Base-by-base conservation (phyloP, 2,797 vertebrate species). In the Hippocampus kuda region DNA sequence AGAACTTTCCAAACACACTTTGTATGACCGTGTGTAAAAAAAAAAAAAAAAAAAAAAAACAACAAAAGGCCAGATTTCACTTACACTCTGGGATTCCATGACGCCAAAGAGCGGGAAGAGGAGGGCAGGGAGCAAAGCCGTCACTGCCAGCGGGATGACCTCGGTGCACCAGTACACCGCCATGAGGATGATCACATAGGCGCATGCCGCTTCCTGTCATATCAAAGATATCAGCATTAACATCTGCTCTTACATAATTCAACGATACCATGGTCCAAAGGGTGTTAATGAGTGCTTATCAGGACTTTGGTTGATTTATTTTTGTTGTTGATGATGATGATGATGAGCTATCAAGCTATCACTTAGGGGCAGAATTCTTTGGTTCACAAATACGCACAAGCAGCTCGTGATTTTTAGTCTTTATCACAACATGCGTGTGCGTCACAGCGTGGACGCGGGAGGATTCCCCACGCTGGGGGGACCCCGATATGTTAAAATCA, bases 81-180 rank as follows among this genome's bases (percentile, higher is more conserved):
- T 82, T 54, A 98, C 97, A 64, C 92, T 80, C 90, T 93, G 94
- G 74, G 96, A 95, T 68, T 91, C 83, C 92, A 94, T 92, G 77
- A 98, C 90, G 76, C 93, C 94, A 76, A 99, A 91, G 72, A 95
- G 72, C 7, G 96, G 96, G 84, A 99, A 97, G 30, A 99, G 92
- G 12, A 98, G 63, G 7, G 87, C 92, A 1, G 97, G 97, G 34
- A 99, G 79, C 73, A 99, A 89, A 27, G 96, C 88, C 0, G 96
- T 99, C 66, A 96, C 72, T 10, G 96, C 93, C 85, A 98, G 86
- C 0, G 97, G 97, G 51, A 99, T 89, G 65, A 95, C 94, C 76
- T 99, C 96, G 0, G 94, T 94, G 86, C 97, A 97, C 97, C 97
- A 99, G 83, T 90, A 99, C 20, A 94, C 85, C 0, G 97, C 95